phyloP scores from a whole-genome alignment of 2,113 vertebrate genomes.

The Callithrix jacchus region DNA sequence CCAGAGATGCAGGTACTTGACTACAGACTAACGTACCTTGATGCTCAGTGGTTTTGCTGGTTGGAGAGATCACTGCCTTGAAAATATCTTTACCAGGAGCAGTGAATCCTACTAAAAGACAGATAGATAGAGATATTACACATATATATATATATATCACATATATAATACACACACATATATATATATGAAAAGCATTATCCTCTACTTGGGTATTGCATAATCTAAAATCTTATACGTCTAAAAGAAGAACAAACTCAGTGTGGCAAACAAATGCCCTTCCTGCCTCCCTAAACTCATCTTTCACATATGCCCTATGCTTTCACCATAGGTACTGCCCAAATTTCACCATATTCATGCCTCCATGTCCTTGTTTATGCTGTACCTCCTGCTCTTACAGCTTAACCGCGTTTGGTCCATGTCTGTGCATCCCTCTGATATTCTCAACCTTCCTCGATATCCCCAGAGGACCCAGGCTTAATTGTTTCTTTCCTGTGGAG shows the following conservation, averaged over 20 bases:
- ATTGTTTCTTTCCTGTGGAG: background rate
- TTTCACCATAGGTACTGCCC: background rate
- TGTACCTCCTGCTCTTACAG: background rate
- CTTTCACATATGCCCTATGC: accelerated
- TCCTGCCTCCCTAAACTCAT: background rate
- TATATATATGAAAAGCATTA: background rate
- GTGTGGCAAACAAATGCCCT: background rate
- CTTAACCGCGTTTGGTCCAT: background rate
- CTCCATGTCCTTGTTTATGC: background rate
- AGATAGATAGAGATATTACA: too few relatives aligned
- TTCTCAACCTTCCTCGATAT: background rate
- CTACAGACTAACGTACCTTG: too few relatives aligned
- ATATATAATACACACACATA: too few relatives aligned
- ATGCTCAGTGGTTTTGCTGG: too few relatives aligned
- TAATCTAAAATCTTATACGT: background rate
- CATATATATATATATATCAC: too few relatives aligned
- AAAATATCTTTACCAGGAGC: too few relatives aligned
- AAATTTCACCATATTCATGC: background rate
- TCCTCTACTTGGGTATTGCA: background rate
- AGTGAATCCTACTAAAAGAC: too few relatives aligned
- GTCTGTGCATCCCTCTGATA: background rate
- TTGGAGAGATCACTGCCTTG: too few relatives aligned
- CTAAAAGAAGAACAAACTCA: background rate
- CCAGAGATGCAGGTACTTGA: too few relatives aligned
- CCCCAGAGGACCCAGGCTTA: background rate